A percentile compares a stretch with the other conserved stretches of the same genome.
Evolutionary conservation across 2,113 vertebrate species (phyloP).

Genomic region (Neogobius melanostomus): DNA sequence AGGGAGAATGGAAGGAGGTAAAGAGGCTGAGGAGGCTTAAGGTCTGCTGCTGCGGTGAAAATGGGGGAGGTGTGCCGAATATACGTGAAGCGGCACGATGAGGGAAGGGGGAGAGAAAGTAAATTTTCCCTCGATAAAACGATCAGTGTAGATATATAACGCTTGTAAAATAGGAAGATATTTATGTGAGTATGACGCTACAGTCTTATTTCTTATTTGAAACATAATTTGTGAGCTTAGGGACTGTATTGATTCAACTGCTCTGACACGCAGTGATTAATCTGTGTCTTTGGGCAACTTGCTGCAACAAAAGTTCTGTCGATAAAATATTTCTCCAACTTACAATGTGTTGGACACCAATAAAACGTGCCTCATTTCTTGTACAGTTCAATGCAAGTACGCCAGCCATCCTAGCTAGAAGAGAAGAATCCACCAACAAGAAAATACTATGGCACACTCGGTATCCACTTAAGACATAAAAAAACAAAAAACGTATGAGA

Average conservation of each 20-base stretch:
- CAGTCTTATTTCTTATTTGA: slow-evolving; percentile 25
- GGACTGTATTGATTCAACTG: slow-evolving; percentile 3
- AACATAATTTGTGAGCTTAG: slow-evolving; percentile 20
- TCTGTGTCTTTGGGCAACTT: slow-evolving; percentile 2
- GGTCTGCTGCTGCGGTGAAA: no score
- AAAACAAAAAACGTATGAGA: no score
- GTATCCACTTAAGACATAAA: no score
- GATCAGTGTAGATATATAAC: background rate
- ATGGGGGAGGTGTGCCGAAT: no score
- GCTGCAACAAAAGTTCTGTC: slow-evolving; percentile 2
- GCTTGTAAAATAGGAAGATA: slow-evolving; percentile 1
- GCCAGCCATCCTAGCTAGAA: no score
- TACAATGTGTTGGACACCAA: slow-evolving; percentile 4
- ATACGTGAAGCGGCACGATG: no score
- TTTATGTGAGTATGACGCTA: slow-evolving; percentile 10
- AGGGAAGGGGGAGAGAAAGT: no score
- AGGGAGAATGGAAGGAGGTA: no score
- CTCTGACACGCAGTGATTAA: slow-evolving; percentile 20
- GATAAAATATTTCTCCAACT: slow-evolving; percentile 1
- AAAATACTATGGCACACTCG: no score
- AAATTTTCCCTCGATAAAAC: no score
- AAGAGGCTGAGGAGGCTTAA: no score
- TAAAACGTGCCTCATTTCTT: background rate
- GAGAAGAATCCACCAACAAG: no score
- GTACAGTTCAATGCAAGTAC: background rate